phyloP scores from a whole-genome alignment of 2,113 vertebrate genomes.

The Epinephelus cyanopodus region DNA sequence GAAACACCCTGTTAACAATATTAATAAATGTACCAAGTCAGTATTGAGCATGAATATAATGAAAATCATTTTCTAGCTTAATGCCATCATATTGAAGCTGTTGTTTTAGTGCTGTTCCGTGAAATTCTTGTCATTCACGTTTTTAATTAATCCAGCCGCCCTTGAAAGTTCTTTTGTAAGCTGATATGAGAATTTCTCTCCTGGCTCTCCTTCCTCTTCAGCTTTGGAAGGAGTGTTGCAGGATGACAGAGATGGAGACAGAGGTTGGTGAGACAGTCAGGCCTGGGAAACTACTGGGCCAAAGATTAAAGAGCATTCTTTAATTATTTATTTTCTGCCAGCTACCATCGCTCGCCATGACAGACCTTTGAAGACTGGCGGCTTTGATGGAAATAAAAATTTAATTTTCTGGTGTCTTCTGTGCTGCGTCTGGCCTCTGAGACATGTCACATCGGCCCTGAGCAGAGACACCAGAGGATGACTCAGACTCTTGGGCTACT shows the following conservation, averaged over 20 bases:
- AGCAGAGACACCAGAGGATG: background rate
- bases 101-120: too few species aligned
- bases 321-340: slow-evolving; percentile 38
- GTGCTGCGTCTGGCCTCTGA: background rate
- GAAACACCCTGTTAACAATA: too few species aligned
- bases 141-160: too few species aligned
- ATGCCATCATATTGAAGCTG: too few species aligned
- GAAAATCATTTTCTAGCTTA: too few species aligned
- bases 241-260: slow-evolving; percentile 7
- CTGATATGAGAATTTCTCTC: background rate
- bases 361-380: slow-evolving; percentile 50
- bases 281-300: background rate
- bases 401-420: slow-evolving; percentile 30
- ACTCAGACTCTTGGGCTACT: background rate
- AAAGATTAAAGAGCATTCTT: slow-evolving; percentile 61
- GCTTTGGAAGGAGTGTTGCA: background rate
- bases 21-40: too few species aligned
- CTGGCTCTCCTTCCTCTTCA: background rate
- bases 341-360: slow-evolving; percentile 11
- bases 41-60: too few species aligned
- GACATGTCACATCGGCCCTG: slow-evolving; percentile 1
- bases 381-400: slow-evolving; percentile 55
- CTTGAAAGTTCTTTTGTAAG: background rate
- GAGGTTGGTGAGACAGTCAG: slow-evolving; percentile 16
- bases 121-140: too few species aligned